Evolutionary conservation across 2,797 vertebrate genomes (phyloP), one percentile per base, ranked within the genome.

Genomic region (Emys orbicularis): DNA sequence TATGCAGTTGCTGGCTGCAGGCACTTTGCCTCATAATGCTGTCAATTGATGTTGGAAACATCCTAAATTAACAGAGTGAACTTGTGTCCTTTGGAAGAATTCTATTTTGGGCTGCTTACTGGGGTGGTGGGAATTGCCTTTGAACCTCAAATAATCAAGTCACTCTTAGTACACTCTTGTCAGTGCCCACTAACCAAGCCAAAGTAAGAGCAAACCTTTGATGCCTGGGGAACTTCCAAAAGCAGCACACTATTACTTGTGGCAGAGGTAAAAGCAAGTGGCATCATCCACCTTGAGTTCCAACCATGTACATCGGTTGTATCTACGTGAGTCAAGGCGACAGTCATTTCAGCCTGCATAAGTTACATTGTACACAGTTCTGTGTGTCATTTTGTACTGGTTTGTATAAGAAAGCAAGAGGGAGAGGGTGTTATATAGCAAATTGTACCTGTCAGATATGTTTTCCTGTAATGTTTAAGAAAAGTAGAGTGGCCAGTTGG

Each of bases 201-300:
- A 31, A 7, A 1, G 1, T 12, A 90, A 79, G 12, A 94, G 50
- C 41, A 89, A 89, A 31, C 1, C 19, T 68, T 44, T 10, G 56
- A 82, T 88, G 61, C 7, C 61, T 61, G 61, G 13, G 80, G 53
- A 79, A 15, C 10, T 2, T 87, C 76, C 52, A 29, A 1, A 89
- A 86, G 7, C 2, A 29, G 34, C 52, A 11, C 19, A 9, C 2
- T 29, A 29, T 6, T 68, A 50, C 11, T 12, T 77, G 49, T 8
- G 49, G 25, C 0, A 0, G 47, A 59, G 25, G 29, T 6, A 25
- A 79, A 83, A 89, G n/a, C 44, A 79, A 13, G 50, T 31, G 27
- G 27, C 12, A 44, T 0, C 0, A 57, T 81, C 5, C 5, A 8
- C 47, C 49, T 41, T 0, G 7, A 77, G 54, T 80, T 84, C 80